Conservation (phyloP, 2,888 invertebrate genomes). For the Megalurothrips usitatus region DNA sequence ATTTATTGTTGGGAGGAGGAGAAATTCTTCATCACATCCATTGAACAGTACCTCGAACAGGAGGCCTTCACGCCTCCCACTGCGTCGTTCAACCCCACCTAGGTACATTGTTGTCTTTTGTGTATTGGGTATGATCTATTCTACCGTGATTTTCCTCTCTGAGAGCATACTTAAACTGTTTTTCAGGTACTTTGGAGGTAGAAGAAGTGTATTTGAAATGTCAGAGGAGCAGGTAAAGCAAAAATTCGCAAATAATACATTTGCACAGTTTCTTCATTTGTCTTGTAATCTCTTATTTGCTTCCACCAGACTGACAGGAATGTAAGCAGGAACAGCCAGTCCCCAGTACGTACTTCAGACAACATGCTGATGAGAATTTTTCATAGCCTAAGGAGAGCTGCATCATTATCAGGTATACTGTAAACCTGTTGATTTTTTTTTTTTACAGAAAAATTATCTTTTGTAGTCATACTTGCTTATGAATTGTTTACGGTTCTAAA, state of each 20-base stretch:
- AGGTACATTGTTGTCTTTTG: neutral
- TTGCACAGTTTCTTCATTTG: neutral
- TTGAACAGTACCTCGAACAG: too few species aligned
- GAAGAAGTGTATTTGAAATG: neutral
- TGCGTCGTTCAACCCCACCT: neutral
- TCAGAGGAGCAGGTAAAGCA: neutral
- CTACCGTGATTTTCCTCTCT: too few species aligned
- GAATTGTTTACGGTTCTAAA: neutral
- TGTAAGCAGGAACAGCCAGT: neutral
- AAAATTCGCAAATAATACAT: neutral
- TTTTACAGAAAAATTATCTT: neutral
- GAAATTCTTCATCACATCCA: neutral
- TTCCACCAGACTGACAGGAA: neutral
- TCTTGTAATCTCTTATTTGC: neutral
- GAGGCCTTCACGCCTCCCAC: too few species aligned
- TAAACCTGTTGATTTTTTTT: neutral
- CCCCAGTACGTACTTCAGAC: neutral
- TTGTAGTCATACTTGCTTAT: too few species aligned
- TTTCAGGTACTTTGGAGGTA: conserved; percentile 8
- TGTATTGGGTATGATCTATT: neutral
- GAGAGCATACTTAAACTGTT: neutral
- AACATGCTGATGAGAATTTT: conserved; percentile 11
- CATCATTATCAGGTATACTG: neutral
- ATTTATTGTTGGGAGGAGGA: neutral
- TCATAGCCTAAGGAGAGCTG: neutral